Evolutionary conservation across 2,797 vertebrate genomes (phyloP), one percentile per base, ranked within the genome.

Genomic region (Echiichthys vipera): DNA sequence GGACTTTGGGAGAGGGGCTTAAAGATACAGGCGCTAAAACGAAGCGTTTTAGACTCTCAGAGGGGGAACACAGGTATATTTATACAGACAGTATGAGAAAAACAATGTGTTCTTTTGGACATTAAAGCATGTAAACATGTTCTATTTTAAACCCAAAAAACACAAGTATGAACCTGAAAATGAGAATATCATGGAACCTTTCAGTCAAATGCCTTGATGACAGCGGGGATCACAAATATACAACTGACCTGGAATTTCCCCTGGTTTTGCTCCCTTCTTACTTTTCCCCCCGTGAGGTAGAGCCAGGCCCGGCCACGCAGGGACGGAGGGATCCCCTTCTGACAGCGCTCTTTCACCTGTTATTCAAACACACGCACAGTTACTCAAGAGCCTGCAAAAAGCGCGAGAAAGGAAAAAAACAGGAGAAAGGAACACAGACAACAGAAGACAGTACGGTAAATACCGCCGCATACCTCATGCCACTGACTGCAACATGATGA

Each of bases 291-390:
- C 0, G 95, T 98, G 36, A 99, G 95, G 89, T 97, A 99, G 74
- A 99, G 97, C 98, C 98, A 99, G 29, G 96, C 97, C 25, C 98
- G 95, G 66, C 98, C 97, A 22, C 98, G 95, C 76, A 99, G 88
- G 0, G 98, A 97, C 2, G 98, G 97, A 0, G 98, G 98, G 61
- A 99, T 96, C 13, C 98, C 98, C 85, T 99, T 99, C 91, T 98
- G 97, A 91, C 98, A 99, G 43, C 98, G 95, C 66, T 97, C 91
- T 42, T 96, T 98, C 80, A 99, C 96, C 98, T 99, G 93, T 57
- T 0, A 8, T 18, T 59, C 25, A 80, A n/a, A 75, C 65, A 84
- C 45, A 73, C 12, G 24, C 20, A 71, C 9, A 57, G 17, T 71
- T 47, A 74, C 12, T 49, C 18, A 45, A 29, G 7, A 25, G 37